Percentiles rank a stretch among this genome's conserved stretches.
Evolutionary conservation across 2,888 invertebrate genomes (phyloP).

Genomic region (Agrochola lychnidis): DNA sequence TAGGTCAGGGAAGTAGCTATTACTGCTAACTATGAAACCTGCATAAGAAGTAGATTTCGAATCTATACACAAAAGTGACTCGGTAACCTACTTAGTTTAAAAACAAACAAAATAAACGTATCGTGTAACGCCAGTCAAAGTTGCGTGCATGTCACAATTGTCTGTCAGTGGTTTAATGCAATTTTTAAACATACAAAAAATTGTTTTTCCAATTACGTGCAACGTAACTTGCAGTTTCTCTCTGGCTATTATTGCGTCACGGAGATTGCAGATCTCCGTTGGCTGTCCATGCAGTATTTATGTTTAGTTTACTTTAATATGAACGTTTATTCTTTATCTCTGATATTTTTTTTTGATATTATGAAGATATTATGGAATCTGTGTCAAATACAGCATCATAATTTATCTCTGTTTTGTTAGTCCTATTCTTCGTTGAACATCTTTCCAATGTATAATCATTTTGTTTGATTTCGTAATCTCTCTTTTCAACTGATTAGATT

Average conservation of each 20-base stretch:
- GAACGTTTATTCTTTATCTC: slow-evolving; percentile 1
- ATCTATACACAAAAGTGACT: slow-evolving; percentile 42
- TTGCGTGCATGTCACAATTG: slow-evolving; percentile 67
- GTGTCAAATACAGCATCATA: slow-evolving; percentile 8
- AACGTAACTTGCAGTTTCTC: slow-evolving; percentile 67
- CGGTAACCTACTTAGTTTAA: slow-evolving; percentile 58
- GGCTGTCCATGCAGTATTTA: slow-evolving; percentile 30
- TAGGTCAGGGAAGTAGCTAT: background rate
- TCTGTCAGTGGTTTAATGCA: slow-evolving; percentile 63
- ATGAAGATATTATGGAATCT: background rate
- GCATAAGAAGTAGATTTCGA: slow-evolving; percentile 24
- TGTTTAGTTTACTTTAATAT: slow-evolving; percentile 16
- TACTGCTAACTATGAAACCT: background rate
- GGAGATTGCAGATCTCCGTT: slow-evolving; percentile 56
- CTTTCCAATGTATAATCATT: background rate
- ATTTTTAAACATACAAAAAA: slow-evolving; percentile 64
- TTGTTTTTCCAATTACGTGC: slow-evolving; percentile 58
- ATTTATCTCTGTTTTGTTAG: background rate
- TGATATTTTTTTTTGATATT: background rate
- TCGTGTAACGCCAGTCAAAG: slow-evolving; percentile 54
- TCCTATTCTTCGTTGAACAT: background rate
- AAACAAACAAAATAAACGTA: slow-evolving; percentile 55
- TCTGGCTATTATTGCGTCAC: slow-evolving; percentile 58
- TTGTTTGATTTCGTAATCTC: background rate
- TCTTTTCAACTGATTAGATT: background rate